These are phyloP conservation scores for Vidua macroura DNA, from an alignment of 2,113 vertebrate species.

Conservation along the genomic window DNA sequence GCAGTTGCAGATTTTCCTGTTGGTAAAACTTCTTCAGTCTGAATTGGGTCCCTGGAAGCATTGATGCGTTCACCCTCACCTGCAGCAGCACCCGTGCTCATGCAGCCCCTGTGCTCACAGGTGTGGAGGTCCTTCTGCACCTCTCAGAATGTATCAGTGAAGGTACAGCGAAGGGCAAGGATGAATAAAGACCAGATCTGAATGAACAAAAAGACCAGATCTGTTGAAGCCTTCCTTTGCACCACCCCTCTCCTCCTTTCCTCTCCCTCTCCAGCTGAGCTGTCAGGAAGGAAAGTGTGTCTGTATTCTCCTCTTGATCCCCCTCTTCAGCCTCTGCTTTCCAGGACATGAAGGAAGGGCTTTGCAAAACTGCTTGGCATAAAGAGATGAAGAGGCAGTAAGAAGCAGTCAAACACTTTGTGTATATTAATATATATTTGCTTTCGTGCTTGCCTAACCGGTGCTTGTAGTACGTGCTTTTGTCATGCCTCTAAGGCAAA, in stretches of 20 bases:
- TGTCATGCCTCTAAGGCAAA: not conserved
- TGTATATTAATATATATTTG: not conserved
- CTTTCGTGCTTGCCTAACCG: not conserved
- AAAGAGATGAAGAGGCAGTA: not conserved
- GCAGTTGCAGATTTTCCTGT: not conserved
- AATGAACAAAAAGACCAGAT: not conserved
- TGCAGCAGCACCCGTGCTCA: fast-evolving
- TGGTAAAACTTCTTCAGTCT: not conserved
- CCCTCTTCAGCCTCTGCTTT: not conserved
- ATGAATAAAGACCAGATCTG: not conserved
- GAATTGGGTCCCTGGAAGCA: not conserved
- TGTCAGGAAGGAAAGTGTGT: not conserved
- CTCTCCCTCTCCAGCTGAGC: not conserved
- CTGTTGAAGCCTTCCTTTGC: not conserved
- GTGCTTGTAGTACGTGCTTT: not conserved
- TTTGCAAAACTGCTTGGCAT: not conserved
- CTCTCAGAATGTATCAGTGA: not conserved
- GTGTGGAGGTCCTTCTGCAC: not conserved
- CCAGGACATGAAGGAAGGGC: not conserved
- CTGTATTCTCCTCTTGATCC: not conserved
- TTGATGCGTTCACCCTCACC: not conserved
- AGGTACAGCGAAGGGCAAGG: fast-evolving
- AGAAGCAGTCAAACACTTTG: not conserved
- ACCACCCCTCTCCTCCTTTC: not conserved
- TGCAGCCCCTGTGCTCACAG: not conserved